Evolutionary conservation across 2,113 vertebrate species (phyloP), one percentile per base, ranked within the genome.

Genomic region (Holacanthus passer): DNA sequence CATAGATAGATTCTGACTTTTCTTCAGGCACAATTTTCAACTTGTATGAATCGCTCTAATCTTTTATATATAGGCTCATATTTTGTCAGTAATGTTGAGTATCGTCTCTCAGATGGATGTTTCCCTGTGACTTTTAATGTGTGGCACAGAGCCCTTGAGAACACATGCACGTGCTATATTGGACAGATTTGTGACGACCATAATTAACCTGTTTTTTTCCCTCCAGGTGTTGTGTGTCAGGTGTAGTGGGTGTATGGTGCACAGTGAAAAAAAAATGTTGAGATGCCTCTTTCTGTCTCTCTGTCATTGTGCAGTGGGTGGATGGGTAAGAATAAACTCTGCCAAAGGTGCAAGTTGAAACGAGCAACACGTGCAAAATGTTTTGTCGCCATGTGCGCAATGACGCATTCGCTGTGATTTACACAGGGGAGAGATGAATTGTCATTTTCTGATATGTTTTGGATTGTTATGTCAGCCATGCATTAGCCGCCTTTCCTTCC

Each of bases 301-400:
- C 27, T 35, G 60, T 35, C 29, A 16, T 14, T 56, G 27, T 67
- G 17, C 35, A 27, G 70, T 81, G 53, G 53, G 81, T 31, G 53
- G 56, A 62, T 64, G 60, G 7, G 13, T 47, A 69, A 66, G 24
- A 88, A 86, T 84, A 81, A 81, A 87, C 37, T 17, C 20, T 16
- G 14, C 6, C n/a, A 39, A 41, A 71, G 41, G 63, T 53, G 48
- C 3, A 1, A 77, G 52, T 70, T 78, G 9, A 83, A 69, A 59
- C 7, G 32, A 29, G 19, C 29, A 37, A 22, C 88, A 89, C 67
- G 50, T 90, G 77, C 73, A 39, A 29, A 13, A 86, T 52, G 79
- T 62, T 50, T n/a, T 35, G 24, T 32, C 2, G 41, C 24, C 83
- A 83, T 27, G 63, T 85, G 77, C 56, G 29, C 32, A 13, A 20